phyloP scores from a whole-genome alignment of 2,888 invertebrate species.

The Clivina fossor region DNA sequence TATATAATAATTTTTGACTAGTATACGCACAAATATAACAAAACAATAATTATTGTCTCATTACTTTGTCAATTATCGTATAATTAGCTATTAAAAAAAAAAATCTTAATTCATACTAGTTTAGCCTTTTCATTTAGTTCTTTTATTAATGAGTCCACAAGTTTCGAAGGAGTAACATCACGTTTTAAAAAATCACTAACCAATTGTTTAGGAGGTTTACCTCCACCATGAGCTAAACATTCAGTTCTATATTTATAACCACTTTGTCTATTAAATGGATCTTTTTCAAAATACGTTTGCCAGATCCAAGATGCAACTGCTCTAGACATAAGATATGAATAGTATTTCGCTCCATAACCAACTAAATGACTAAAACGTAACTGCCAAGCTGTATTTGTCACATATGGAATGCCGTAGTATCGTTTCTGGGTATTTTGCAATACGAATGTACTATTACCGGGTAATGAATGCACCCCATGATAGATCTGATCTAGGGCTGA shows the following conservation, averaged over 20 bases:
- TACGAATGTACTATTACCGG: conserved; percentile 66
- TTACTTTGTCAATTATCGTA: not conserved
- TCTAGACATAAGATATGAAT: conserved; percentile 93
- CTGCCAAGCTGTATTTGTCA: conserved; percentile 94
- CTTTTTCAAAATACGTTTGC: conserved; percentile 78
- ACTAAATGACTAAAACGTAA: conserved; percentile 94
- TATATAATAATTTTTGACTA: not conserved
- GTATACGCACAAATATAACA: not conserved
- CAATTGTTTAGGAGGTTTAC: conserved; percentile 75
- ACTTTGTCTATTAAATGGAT: conserved; percentile 74
- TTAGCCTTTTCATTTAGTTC: conserved; percentile 62
- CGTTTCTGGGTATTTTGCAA: conserved; percentile 74
- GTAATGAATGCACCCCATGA: conserved; percentile 66
- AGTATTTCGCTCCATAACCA: conserved; percentile 98
- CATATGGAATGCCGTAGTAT: conserved; percentile 85
- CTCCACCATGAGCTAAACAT: conserved; percentile 85
- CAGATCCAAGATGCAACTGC: conserved; percentile 93
- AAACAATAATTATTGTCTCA: not conserved
- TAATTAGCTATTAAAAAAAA: not conserved
- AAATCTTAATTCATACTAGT: not conserved
- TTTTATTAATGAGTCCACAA: conserved; percentile 79
- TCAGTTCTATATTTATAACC: conserved; percentile 78
- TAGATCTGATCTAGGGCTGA: conserved; percentile 89
- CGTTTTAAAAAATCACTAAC: conserved; percentile 78
- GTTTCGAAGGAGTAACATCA: conserved; percentile 71